Conservation (phyloP, 2,113 vertebrate species). For the Onychostoma macrolepis region DNA sequence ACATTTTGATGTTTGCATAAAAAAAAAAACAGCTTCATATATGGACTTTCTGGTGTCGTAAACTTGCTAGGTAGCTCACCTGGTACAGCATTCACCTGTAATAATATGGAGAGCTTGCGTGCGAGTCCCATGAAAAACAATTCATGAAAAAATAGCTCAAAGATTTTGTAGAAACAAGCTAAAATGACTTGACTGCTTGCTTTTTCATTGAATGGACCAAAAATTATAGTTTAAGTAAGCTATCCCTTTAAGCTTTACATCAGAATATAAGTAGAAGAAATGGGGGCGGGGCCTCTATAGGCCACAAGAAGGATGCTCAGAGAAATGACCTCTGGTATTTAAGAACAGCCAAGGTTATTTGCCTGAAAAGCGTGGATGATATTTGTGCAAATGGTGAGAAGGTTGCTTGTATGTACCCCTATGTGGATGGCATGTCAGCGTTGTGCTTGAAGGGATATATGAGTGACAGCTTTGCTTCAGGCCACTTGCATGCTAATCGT, state of each 20-base stretch:
- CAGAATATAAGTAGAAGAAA: neutral
- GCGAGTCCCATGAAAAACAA: neutral
- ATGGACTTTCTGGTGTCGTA: neutral
- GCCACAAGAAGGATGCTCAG: conserved; percentile 48
- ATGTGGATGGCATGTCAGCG: neutral
- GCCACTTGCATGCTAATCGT: conserved; percentile 26
- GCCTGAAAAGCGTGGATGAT: conserved; percentile 49
- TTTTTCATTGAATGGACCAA: neutral
- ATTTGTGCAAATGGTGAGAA: conserved; percentile 39
- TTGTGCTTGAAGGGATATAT: neutral
- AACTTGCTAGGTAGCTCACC: neutral
- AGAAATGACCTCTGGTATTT: conserved; percentile 62
- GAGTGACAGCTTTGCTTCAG: conserved; percentile 48
- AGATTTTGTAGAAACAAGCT: neutral
- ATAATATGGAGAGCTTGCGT: neutral
- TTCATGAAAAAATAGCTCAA: neutral
- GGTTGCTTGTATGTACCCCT: conserved; percentile 16
- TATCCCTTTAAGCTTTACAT: neutral
- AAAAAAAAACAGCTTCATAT: neutral
- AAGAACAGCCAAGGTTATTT: conserved; percentile 54
- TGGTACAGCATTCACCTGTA: neutral
- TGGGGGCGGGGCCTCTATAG: conserved; percentile 7
- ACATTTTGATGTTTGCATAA: neutral
- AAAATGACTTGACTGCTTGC: neutral
- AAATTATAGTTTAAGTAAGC: neutral